Conservation (phyloP, 2,797 vertebrate species). For the Lacerta bilineata region DNA sequence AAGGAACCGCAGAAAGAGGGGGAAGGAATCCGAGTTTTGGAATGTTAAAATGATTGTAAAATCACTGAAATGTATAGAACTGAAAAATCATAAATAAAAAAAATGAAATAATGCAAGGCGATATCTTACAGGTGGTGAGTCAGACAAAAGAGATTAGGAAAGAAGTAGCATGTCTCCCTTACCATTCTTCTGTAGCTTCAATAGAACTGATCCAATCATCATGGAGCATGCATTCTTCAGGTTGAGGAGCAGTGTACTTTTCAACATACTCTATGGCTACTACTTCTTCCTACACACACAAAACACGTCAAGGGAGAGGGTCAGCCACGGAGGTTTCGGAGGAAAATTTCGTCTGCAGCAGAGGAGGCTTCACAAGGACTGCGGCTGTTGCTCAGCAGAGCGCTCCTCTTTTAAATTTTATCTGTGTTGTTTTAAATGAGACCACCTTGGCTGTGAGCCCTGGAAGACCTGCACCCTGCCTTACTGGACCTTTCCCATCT, state of each 20-base stretch:
- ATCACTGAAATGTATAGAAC: no score
- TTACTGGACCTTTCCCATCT: no score
- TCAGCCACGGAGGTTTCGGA: constrained; percentile 6
- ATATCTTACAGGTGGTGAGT: no score
- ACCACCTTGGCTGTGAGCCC: no score
- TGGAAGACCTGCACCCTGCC: no score
- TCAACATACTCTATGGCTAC: constrained; percentile 97
- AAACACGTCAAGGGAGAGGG: constrained; percentile 45
- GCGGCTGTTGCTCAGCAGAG: rapidly evolving
- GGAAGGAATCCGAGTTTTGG: no score
- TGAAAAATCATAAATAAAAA: no score
- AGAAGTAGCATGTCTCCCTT: constrained; percentile 25
- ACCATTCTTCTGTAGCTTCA: constrained; percentile 92
- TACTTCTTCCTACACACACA: constrained; percentile 91
- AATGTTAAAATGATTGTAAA: no score
- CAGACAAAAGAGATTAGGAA: not conserved
- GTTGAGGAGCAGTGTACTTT: constrained; percentile 92
- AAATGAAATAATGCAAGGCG: no score
- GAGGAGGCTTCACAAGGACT: not conserved
- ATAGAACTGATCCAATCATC: constrained; percentile 98
- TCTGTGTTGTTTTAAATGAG: no score
- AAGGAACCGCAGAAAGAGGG: no score
- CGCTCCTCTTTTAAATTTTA: no score
- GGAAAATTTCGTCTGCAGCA: constrained; percentile 3
- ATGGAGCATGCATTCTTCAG: constrained; percentile 95